Evolutionary conservation across 2,888 invertebrate genomes (phyloP), one percentile per base, ranked within the genome.

Genomic region (Agrochola lychnidis): DNA sequence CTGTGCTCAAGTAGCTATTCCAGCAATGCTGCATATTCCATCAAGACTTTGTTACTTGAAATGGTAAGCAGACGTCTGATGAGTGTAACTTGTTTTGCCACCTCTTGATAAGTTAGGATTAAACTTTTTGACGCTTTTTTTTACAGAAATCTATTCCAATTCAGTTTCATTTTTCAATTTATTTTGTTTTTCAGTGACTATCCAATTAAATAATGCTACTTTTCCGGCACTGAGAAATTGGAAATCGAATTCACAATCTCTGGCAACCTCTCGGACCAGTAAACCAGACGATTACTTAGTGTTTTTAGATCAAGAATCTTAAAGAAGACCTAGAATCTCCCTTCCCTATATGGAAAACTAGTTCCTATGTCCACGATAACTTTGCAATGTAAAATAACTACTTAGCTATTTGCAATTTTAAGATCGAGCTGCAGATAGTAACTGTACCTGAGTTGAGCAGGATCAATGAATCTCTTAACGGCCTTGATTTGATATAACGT

Each of bases 351-450:
- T 71, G 84, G 80, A 59, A 82, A 85, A 81, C 82, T 5, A 82
- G 80, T 86, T 79, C 45, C 63, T 14, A 63, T 73, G 74, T 75
- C 40, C 77, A 75, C 48, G 71, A 70, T 63, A 76, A 64, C 74
- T 83, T 83, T 84, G 84, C 84, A 86, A 86, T 87, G 82, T 79
- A 87, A 87, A 76, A 76, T 72, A 79, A 73, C 66, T 82, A 73
- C 79, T 85, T 87, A 86, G 61, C 78, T 78, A 78, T 72, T 72
- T 71, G 78, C 75, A 73, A 77, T 81, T 85, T 82, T 72, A 78
- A 80, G 78, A 87, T 81, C 78, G 68, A 76, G 77, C 81, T 80
- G 70, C 59, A 79, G 78, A 87, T 87, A 79, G 76, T 74, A 73
- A 71, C 73, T 80, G 85, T 83, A 51, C 48, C n/a, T 7, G 71